A percentile compares a stretch with the other conserved stretches of the same genome.
Conservation (phyloP, 2,797 vertebrate species). For the Gastrophryne carolinensis region DNA sequence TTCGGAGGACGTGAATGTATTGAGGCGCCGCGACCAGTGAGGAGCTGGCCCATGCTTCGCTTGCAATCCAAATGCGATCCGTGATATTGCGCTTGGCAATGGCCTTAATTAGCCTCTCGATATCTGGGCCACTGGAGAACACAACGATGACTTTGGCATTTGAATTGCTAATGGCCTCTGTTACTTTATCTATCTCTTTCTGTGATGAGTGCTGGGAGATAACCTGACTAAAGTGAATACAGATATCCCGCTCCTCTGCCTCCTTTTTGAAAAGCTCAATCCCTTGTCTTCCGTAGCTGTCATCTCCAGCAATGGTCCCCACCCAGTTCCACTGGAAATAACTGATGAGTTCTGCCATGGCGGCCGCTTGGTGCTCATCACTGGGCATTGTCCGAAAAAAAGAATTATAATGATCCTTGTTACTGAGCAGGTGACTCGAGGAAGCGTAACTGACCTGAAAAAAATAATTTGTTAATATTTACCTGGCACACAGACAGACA, state of each 20-base stretch:
- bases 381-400: slow-evolving; percentile 96
- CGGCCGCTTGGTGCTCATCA: slow-evolving; percentile 92
- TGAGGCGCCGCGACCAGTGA: slow-evolving; percentile 91
- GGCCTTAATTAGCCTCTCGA: slow-evolving; percentile 93
- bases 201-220: slow-evolving; percentile 91
- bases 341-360: slow-evolving; percentile 94
- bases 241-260: slow-evolving; percentile 93
- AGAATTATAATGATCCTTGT: slow-evolving; percentile 97
- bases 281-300: slow-evolving; percentile 94
- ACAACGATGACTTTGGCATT: slow-evolving; percentile 93
- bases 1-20: slow-evolving; percentile 89
- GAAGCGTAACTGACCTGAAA: slow-evolving; percentile 95
- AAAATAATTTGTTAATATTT: no score
- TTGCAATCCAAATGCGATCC: slow-evolving; percentile 90
- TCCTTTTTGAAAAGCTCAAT: slow-evolving; percentile 97
- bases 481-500: no score
- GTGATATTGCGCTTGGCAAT: slow-evolving; percentile 91
- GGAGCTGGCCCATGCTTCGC: slow-evolving; percentile 94
- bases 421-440: slow-evolving; percentile 93
- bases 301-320: slow-evolving; percentile 92
- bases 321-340: slow-evolving; percentile 98
- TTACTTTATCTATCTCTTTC: slow-evolving; percentile 83
- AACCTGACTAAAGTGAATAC: slow-evolving; percentile 93
- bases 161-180: slow-evolving; percentile 91
- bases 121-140: slow-evolving; percentile 90